Evolutionary conservation across 2,113 vertebrate genomes (phyloP).

Genomic region (Piliocolobus tephrosceles): DNA sequence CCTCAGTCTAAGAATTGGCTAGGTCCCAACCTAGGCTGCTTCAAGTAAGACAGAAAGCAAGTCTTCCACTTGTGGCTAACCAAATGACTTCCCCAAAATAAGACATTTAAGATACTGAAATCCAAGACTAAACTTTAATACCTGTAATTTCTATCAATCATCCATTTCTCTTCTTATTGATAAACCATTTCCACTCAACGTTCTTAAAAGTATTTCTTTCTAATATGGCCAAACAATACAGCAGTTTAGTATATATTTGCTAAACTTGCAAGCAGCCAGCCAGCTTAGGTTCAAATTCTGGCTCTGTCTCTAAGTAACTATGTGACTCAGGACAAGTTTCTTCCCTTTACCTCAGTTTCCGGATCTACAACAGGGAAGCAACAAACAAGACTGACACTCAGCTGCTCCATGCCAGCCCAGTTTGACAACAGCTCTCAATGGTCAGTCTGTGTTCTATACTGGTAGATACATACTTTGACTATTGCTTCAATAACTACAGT

Average conservation of each 20-base stretch:
- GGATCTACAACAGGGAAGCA: not conserved
- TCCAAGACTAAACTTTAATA: not conserved
- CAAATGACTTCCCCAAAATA: not conserved
- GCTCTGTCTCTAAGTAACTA: not conserved
- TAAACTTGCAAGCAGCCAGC: not conserved
- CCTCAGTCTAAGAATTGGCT: not conserved
- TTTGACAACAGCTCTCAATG: not conserved
- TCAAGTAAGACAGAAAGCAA: not conserved
- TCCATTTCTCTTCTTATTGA: not conserved
- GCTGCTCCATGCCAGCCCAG: not conserved
- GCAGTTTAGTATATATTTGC: not conserved
- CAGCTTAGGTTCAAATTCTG: not conserved
- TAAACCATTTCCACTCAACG: not conserved
- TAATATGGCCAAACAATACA: not conserved
- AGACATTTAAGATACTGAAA: constrained; percentile 33
- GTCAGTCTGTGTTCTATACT: not conserved
- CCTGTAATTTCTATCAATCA: not conserved
- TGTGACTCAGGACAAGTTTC: not conserved
- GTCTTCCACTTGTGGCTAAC: not conserved
- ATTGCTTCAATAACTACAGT: not conserved
- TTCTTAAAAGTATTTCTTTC: constrained; percentile 8
- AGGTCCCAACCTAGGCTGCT: not conserved
- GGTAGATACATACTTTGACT: not conserved
- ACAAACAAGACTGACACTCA: not conserved
- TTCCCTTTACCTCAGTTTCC: not conserved